Evolutionary conservation across 2,888 invertebrate genomes (phyloP).

Genomic region (Apantesis nais): DNA sequence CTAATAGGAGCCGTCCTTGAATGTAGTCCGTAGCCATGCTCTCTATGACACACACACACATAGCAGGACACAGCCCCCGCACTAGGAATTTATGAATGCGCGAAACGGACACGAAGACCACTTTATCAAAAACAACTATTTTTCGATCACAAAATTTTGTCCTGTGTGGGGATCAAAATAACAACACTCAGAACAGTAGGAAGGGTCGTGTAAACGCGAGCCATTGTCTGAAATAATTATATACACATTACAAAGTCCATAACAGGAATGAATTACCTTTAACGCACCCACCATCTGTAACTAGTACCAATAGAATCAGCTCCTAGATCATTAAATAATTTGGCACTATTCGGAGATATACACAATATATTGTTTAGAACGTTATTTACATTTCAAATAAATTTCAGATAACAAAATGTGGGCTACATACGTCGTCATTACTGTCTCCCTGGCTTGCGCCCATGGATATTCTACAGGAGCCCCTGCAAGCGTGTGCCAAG

Average conservation of each 20-base stretch:
- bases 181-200: too few relatives aligned
- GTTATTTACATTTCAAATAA: constrained; percentile 7
- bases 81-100: too few relatives aligned
- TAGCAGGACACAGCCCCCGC: too few relatives aligned
- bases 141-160: too few relatives aligned
- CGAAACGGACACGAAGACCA: too few relatives aligned
- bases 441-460: constrained; percentile 62
- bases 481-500: constrained; percentile 87
- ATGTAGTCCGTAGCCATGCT: background rate
- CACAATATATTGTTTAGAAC: background rate
- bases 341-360: background rate
- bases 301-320: background rate
- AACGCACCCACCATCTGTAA: background rate
- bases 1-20: background rate
- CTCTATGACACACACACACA: background rate
- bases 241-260: background rate
- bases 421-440: constrained; percentile 58
- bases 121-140: too few relatives aligned
- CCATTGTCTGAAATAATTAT: background rate
- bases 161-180: too few relatives aligned
- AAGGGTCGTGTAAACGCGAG: background rate
- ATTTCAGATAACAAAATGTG: constrained; percentile 57
- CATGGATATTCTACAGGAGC: constrained; percentile 87
- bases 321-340: background rate
- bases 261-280: background rate